Percentiles rank a stretch among this genome's conserved stretches.
Evolutionary conservation across 2,113 vertebrate genomes (phyloP).

Genomic region (Zapus hudsonius): DNA sequence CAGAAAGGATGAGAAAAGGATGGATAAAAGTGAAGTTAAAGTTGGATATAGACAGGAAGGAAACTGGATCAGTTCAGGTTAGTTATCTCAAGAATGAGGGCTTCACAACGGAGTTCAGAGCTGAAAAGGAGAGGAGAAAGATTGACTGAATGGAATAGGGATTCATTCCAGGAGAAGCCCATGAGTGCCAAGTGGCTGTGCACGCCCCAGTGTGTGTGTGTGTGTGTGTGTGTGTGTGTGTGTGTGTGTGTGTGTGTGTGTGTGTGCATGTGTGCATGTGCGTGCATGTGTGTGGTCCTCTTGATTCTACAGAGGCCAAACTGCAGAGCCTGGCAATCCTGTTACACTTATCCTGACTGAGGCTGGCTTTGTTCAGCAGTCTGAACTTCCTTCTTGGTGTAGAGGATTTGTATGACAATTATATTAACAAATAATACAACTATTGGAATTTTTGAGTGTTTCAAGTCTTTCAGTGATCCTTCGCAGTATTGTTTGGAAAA

Average conservation of each 20-base stretch:
- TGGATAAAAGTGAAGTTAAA: not conserved
- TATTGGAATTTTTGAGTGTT: not conserved
- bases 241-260: not conserved
- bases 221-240: too few relatives aligned
- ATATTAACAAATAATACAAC: not conserved
- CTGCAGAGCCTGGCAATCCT: not conserved
- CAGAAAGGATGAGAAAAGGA: not conserved
- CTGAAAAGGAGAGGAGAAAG: not conserved
- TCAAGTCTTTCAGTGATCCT: not conserved
- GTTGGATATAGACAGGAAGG: not conserved
- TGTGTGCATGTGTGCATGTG: too few relatives aligned
- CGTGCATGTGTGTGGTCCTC: too few relatives aligned
- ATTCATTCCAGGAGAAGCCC: not conserved
- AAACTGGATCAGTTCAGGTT: not conserved
- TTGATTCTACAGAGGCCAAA: not conserved
- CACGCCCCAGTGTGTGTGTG: not conserved
- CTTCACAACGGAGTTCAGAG: not conserved
- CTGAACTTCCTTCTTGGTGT: not conserved
- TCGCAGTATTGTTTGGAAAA: not conserved
- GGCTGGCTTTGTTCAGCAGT: not conserved
- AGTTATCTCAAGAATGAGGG: slow-evolving; percentile 21
- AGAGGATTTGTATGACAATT: not conserved
- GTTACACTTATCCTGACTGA: not conserved
- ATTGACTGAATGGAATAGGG: not conserved
- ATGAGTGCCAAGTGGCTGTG: not conserved